These are phyloP conservation scores for Melanotaenia pygmaea DNA, from an alignment of 2,797 vertebrate genomes.

Conservation along the genomic window DNA sequence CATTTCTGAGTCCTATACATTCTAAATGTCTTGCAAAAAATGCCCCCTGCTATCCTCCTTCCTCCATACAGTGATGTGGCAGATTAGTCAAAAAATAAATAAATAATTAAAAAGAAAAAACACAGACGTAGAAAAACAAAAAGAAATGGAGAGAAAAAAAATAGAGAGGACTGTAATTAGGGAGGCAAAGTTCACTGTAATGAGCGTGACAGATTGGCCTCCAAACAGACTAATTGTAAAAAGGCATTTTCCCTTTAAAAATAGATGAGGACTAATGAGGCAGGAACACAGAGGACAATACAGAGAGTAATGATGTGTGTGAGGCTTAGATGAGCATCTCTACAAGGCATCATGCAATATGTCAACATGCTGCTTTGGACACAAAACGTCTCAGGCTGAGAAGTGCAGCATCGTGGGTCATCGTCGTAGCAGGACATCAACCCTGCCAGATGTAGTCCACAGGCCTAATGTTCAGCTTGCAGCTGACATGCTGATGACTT, in stretches of 20 bases:
- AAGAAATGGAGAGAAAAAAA: neutral
- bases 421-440: neutral
- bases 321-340: slow-evolving; percentile 35
- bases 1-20: slow-evolving; percentile 5
- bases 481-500: no score
- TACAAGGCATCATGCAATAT: slow-evolving; percentile 25
- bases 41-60: slow-evolving; percentile 1
- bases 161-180: neutral
- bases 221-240: slow-evolving; percentile 74
- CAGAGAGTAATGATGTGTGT: slow-evolving; percentile 61
- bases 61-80: slow-evolving; percentile 11
- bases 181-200: slow-evolving; percentile 52
- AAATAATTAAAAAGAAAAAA: neutral
- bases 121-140: slow-evolving; percentile 18
- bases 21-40: slow-evolving; percentile 22
- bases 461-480: no score
- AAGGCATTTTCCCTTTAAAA: slow-evolving; percentile 75
- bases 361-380: slow-evolving; percentile 24
- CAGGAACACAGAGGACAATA: slow-evolving; percentile 62
- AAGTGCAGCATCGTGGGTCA: slow-evolving; percentile 9
- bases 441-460: no score
- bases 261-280: slow-evolving; percentile 76
- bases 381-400: slow-evolving; percentile 24
- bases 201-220: slow-evolving; percentile 70
- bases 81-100: slow-evolving; percentile 2